Conservation (phyloP, 1,140 invertebrate species). For the Sipha flava region DNA sequence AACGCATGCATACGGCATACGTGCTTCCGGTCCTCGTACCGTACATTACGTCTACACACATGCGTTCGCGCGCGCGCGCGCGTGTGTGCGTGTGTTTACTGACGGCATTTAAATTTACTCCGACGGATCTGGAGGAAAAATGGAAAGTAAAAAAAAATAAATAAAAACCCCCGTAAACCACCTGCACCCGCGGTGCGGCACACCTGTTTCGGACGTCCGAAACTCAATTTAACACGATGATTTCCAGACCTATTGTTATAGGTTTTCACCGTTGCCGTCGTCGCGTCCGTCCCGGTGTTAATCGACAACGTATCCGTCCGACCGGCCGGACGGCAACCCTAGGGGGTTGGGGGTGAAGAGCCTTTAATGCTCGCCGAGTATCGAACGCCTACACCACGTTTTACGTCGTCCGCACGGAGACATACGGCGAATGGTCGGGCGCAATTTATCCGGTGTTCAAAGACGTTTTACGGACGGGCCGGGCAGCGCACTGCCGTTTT, state of each 20-base stretch:
- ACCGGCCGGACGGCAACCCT: not conserved
- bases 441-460: conserved; percentile 6
- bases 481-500: too few species aligned
- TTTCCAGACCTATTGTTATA: conserved; percentile 5
- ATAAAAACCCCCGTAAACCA: conserved; percentile 4
- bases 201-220: conserved; percentile 32
- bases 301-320: not conserved
- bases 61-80: too few species aligned
- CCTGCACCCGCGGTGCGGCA: conserved; percentile 3
- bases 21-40: too few species aligned
- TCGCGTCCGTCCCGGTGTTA: not conserved
- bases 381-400: too few species aligned
- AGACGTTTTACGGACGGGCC: too few species aligned
- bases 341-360: too few species aligned
- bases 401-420: not conserved
- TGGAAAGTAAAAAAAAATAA: not conserved
- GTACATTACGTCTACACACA: too few species aligned
- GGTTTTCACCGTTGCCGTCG: not conserved
- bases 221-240: conserved; percentile 30
- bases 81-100: too few species aligned
- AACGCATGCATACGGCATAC: not conserved
- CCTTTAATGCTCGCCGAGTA: too few species aligned
- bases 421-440: not conserved
- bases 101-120: not conserved
- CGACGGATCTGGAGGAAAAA: not conserved